phyloP scores from a whole-genome alignment of 2,797 vertebrate species.

The Spondyliosoma cantharus region DNA sequence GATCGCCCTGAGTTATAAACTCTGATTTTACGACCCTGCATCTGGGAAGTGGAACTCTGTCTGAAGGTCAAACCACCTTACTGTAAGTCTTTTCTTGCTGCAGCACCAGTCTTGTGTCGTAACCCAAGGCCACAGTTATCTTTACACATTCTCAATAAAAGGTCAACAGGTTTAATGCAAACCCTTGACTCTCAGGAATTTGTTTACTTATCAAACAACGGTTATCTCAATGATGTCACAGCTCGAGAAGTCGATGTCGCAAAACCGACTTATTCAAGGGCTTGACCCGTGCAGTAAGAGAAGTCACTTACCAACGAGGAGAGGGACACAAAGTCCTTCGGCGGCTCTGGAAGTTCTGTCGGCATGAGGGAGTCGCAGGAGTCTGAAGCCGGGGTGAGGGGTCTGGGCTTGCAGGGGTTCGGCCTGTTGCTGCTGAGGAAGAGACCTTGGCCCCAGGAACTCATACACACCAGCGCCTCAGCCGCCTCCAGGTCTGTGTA shows the following conservation, averaged over 20 bases:
- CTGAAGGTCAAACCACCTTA: conserved; percentile 66
- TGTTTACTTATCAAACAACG: conserved; percentile 45
- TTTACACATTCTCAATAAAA: conserved; percentile 52
- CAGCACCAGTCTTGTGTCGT: conserved; percentile 25
- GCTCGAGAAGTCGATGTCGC: too few species aligned
- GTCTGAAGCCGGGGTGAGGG: conserved; percentile 95
- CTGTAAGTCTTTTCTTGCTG: conserved; percentile 33
- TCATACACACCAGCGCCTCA: conserved; percentile 97
- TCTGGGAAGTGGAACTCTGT: conserved; percentile 34
- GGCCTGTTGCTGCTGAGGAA: conserved; percentile 71
- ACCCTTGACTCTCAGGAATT: conserved; percentile 8
- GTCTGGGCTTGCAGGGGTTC: conserved; percentile 87
- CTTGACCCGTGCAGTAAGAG: neutral
- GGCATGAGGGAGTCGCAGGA: conserved; percentile 90
- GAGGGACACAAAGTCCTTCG: conserved; percentile 91
- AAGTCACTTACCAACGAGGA: conserved; percentile 91
- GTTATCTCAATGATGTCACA: conserved; percentile 10
- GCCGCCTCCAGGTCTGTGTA: conserved; percentile 97
- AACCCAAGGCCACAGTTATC: conserved; percentile 24
- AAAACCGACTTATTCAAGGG: neutral
- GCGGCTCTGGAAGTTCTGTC: conserved; percentile 81
- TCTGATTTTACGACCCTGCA: conserved; percentile 55
- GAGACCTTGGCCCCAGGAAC: conserved; percentile 92
- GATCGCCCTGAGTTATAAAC: conserved; percentile 51
- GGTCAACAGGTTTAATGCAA: conserved; percentile 3